A percentile compares a stretch with the other conserved stretches of the same genome.
Conservation (phyloP, 2,797 vertebrate species). For the Acropternis orthonyx region DNA sequence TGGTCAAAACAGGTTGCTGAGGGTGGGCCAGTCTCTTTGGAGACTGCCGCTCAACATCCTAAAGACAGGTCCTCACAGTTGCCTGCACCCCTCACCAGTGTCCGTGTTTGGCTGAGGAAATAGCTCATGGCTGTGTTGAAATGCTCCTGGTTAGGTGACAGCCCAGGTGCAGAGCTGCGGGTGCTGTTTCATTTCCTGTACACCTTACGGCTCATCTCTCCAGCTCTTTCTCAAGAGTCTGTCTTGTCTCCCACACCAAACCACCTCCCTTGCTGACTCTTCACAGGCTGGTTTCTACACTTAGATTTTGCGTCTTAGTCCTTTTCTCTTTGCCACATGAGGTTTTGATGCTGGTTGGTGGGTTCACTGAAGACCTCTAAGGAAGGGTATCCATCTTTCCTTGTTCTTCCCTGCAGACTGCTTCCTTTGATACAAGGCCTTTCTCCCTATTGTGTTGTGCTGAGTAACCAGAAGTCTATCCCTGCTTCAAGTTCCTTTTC, state of each 20-base stretch:
- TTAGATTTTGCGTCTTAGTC: not conserved
- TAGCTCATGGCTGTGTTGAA: not conserved
- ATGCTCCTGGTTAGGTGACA: not conserved
- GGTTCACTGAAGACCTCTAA: not conserved
- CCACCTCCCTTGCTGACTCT: not conserved
- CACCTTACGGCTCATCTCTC: not conserved
- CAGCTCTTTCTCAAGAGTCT: not conserved
- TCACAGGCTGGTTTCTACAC: not conserved
- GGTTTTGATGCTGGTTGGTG: not conserved
- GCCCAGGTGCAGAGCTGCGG: not conserved
- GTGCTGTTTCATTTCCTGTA: not conserved
- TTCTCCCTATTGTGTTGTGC: not conserved
- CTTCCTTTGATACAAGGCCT: not conserved
- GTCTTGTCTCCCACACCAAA: not conserved
- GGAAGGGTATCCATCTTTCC: not conserved
- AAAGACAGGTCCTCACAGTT: not conserved
- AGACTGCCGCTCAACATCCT: not conserved
- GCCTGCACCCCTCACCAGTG: not conserved
- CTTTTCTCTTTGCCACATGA: not conserved
- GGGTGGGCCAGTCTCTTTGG: not conserved
- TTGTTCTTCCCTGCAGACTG: not conserved
- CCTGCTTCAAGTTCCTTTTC: not conserved
- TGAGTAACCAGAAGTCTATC: not conserved
- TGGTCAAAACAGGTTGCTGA: not conserved
- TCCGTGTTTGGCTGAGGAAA: not conserved